Percentiles rank a stretch among this genome's conserved stretches.
phyloP scores from a whole-genome alignment of 2,113 vertebrate genomes.

The Labeo rohita region DNA sequence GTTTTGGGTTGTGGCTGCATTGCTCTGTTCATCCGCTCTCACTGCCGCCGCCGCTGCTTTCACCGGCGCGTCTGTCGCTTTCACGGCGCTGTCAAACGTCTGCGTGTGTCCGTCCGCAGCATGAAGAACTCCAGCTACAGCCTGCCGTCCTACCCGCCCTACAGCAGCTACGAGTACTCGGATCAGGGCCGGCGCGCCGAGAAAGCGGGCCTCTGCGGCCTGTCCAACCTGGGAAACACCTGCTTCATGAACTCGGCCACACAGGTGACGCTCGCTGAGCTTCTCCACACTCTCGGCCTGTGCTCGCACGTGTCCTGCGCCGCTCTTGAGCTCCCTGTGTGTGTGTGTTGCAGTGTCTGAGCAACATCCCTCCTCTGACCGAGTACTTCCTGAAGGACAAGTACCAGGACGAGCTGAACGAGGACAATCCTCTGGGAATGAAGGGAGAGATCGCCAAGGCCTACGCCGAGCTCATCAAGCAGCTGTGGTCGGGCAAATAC shows the following conservation, averaged over 20 bases:
- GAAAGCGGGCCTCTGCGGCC: constrained; percentile 92
- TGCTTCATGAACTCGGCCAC: constrained; percentile 99
- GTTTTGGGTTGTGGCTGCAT: not conserved
- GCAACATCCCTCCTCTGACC: constrained; percentile 94
- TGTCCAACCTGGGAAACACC: constrained; percentile 98
- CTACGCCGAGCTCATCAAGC: constrained; percentile 94
- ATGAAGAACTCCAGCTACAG: constrained; percentile 98
- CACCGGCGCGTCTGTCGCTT: not conserved
- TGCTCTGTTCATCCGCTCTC: not conserved
- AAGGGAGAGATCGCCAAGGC: constrained; percentile 96
- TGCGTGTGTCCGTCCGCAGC: constrained; percentile 75
- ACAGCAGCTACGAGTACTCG: constrained; percentile 94
- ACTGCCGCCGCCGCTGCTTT: not conserved
- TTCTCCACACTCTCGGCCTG: not conserved
- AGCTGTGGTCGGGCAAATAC: constrained; percentile 97
- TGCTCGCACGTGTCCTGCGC: not conserved
- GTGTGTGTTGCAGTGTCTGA: constrained; percentile 88
- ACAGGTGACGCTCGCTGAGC: constrained; percentile 78
- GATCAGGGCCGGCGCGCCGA: constrained; percentile 92
- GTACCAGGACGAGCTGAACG: constrained; percentile 93
- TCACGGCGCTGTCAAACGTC: not conserved
- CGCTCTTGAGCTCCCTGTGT: not conserved
- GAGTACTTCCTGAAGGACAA: constrained; percentile 97
- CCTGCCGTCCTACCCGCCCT: constrained; percentile 90
- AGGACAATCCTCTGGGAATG: constrained; percentile 99